Percentiles rank a stretch among this genome's conserved stretches.
Conservation (phyloP, 2,113 vertebrate species). For the Ctenodactylus gundi region DNA sequence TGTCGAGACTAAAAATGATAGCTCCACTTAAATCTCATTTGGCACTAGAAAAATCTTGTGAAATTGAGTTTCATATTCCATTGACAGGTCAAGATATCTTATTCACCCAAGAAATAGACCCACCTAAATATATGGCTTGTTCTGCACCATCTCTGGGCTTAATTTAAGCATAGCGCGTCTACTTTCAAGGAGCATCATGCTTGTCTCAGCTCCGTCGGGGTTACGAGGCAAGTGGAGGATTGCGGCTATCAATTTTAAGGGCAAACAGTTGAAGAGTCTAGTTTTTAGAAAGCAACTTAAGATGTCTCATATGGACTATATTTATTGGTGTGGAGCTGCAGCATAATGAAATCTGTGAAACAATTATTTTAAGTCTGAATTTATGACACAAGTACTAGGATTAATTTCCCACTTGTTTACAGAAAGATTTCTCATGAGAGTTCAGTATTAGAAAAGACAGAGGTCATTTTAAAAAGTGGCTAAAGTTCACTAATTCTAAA, state of each 20-base stretch:
- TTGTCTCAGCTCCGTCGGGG: slow-evolving; percentile 55
- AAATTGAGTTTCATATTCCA: slow-evolving; percentile 75
- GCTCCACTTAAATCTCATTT: slow-evolving; percentile 60
- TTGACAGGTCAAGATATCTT: slow-evolving; percentile 72
- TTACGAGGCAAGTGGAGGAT: slow-evolving; percentile 67
- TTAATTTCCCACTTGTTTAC: slow-evolving; percentile 32
- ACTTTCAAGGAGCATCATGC: slow-evolving; percentile 51
- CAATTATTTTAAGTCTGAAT: slow-evolving; percentile 56
- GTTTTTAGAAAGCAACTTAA: slow-evolving; percentile 57
- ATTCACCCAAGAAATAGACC: slow-evolving; percentile 64
- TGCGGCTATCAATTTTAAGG: slow-evolving; percentile 69
- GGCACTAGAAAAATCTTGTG: slow-evolving; percentile 65
- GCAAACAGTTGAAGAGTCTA: slow-evolving; percentile 47
- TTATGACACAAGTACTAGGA: slow-evolving; percentile 35
- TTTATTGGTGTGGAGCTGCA: slow-evolving; percentile 39
- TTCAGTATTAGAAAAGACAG: slow-evolving; percentile 42
- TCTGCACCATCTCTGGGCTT: slow-evolving; percentile 31
- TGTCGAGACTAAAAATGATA: slow-evolving; percentile 66
- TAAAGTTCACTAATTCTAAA: background rate
- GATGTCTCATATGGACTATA: background rate
- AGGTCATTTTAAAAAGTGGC: background rate
- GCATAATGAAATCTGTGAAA: slow-evolving; percentile 42
- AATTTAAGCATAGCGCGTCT: slow-evolving; percentile 66
- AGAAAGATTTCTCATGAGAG: background rate
- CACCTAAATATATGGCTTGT: slow-evolving; percentile 70